Evolutionary conservation across 2,797 vertebrate genomes (phyloP), one percentile per base, ranked within the genome.

Genomic region (Gymnothorax reevesii): DNA sequence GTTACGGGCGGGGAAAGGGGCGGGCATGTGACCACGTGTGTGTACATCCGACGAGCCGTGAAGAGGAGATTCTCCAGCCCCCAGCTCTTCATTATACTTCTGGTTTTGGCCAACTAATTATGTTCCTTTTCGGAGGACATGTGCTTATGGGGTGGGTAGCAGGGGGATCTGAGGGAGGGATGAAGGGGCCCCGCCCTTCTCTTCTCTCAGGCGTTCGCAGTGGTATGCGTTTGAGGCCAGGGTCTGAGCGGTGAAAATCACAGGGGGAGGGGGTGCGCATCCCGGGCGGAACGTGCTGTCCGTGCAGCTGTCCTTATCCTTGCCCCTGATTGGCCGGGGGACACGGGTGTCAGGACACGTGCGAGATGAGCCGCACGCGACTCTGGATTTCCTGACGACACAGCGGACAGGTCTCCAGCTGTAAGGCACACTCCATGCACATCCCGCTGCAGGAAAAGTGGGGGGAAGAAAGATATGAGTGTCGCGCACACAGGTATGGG

Each of bases 381-480:
- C 96, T 98, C 91, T 99, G 97, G 95, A 99, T 99, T 94, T 99
- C 98, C 94, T 99, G 97, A 90, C 99, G 98, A 95, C 99, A 99
- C 95, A 99, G 95, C 22, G 99, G 99, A 95, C 99, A 99, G 89
- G 97, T 99, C 95, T 99, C 98, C 95, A 99, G 96, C 91, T 99
- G 99, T 98, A 99, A 98, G 97, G 98, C 99, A 98, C 99, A 99
- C 94, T 98, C 97, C 99, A 99, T 99, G 95, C 99, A 99, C 93
- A 99, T 97, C 93, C 98, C 98, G 89, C 99, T 99, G 92, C 8
- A 85, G 42, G 87, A 86, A 83, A 49, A 88, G n/a, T 12, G 75
- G 57, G 25, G 25, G 3, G 42, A 9, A 33, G 57, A 62, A 12
- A 5, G 25, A 59, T 15, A 15, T 52, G 42, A 33, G n/a, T 7